Conservation (phyloP, 1,140 invertebrate genomes). For the Cherax destructor region DNA sequence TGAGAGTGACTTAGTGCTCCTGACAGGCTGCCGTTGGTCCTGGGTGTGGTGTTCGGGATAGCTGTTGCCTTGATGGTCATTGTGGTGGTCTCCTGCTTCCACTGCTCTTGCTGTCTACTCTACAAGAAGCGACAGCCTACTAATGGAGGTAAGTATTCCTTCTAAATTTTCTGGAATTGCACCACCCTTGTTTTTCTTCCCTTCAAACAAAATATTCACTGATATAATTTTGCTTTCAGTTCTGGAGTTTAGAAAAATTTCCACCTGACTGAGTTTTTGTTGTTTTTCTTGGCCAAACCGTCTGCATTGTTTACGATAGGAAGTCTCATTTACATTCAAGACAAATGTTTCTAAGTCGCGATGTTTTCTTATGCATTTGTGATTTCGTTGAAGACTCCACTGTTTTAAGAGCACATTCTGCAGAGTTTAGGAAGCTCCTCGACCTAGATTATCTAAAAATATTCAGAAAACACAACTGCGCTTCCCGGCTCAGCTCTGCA, state of each 20-base stretch:
- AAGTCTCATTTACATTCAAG: background rate
- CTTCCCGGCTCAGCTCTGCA: background rate
- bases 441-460: background rate
- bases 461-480: background rate
- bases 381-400: background rate
- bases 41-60: constrained; percentile 74
- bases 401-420: background rate
- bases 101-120: constrained; percentile 74
- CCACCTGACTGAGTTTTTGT: background rate
- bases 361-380: background rate
- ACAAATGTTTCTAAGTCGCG: background rate
- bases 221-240: background rate
- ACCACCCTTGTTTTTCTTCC: background rate
- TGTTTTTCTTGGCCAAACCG: background rate
- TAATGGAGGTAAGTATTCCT: constrained; percentile 69
- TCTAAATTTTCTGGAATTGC: background rate
- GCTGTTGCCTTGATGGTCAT: constrained; percentile 73
- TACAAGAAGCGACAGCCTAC: constrained; percentile 74
- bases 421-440: background rate
- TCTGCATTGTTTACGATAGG: background rate
- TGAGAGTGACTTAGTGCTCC: background rate
- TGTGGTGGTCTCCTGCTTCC: constrained; percentile 73
- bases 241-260: background rate
- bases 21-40: constrained; percentile 73
- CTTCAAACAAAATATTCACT: background rate